These are phyloP conservation scores for Calcarius ornatus DNA, from an alignment of 2,113 vertebrate genomes.

Conservation along the genomic window DNA sequence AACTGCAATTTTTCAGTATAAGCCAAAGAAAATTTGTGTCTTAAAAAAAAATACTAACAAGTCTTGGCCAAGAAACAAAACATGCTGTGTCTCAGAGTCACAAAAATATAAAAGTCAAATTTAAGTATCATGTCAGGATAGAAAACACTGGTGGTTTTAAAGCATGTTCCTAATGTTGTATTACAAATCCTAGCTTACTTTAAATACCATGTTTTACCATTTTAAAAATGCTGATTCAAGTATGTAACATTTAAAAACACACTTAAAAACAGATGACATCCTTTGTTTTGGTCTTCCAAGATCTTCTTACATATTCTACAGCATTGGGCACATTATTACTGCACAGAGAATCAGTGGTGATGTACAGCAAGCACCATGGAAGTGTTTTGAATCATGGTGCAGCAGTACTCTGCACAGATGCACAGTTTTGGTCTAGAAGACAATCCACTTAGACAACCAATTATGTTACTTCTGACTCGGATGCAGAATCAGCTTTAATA, in stretches of 20 bases:
- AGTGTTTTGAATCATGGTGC: not conserved
- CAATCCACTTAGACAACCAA: not conserved
- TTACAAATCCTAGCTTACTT: not conserved
- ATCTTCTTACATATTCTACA: not conserved
- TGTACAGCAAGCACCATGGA: accelerated
- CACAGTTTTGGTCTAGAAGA: not conserved
- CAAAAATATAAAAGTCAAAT: not conserved
- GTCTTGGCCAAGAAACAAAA: not conserved
- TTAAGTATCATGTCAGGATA: not conserved
- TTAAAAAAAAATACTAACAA: not conserved
- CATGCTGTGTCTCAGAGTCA: not conserved
- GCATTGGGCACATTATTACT: accelerated
- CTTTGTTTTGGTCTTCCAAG: not conserved
- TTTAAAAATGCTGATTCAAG: not conserved
- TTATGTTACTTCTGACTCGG: not conserved
- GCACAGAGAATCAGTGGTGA: not conserved
- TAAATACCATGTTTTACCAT: not conserved
- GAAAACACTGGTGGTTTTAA: not conserved
- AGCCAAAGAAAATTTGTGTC: not conserved
- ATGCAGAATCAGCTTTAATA: not conserved
- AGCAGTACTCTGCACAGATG: not conserved
- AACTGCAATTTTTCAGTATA: not conserved
- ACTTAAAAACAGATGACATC: not conserved
- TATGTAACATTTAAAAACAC: not conserved
- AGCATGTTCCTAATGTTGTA: not conserved